Percentiles rank a stretch among this genome's conserved stretches.
phyloP scores from a whole-genome alignment of 2,113 vertebrate genomes.

The Epinephelus fuscoguttatus region DNA sequence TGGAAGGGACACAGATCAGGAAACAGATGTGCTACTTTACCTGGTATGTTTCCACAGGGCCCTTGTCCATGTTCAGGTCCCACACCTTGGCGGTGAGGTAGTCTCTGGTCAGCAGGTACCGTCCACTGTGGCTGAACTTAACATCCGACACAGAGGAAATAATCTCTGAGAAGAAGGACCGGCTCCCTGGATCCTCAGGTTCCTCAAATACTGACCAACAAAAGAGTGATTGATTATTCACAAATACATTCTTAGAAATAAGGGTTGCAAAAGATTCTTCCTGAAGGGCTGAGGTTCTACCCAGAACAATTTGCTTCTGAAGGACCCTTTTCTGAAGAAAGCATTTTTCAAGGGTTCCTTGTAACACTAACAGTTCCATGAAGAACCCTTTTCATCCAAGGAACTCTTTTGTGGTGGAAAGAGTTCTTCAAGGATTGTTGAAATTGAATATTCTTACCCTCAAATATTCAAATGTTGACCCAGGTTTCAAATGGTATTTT shows the following conservation, averaged over 20 bases:
- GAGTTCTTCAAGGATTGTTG: too few species aligned
- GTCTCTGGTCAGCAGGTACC: slow-evolving; percentile 86
- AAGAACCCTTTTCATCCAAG: too few species aligned
- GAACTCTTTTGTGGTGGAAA: too few species aligned
- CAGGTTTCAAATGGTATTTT: too few species aligned
- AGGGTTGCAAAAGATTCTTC: too few species aligned
- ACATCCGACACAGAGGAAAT: slow-evolving; percentile 87
- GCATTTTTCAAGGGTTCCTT: too few species aligned
- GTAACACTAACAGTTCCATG: too few species aligned
- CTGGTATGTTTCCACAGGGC: slow-evolving; percentile 86
- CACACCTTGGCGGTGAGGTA: slow-evolving; percentile 87
- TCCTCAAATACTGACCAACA: slow-evolving; percentile 82
- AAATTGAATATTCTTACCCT: too few species aligned
- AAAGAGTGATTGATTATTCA: slow-evolving; percentile 5
- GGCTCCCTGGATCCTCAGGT: slow-evolving; percentile 85
- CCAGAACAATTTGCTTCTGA: too few species aligned
- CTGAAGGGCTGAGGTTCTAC: too few species aligned
- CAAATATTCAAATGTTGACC: too few species aligned
- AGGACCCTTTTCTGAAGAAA: too few species aligned
- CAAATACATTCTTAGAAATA: not conserved
- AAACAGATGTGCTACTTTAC: slow-evolving; percentile 49
- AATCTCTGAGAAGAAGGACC: slow-evolving; percentile 87
- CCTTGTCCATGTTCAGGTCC: slow-evolving; percentile 87
- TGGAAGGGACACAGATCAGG: not conserved
- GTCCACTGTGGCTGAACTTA: slow-evolving; percentile 86